Evolutionary conservation across 2,113 vertebrate genomes (phyloP).

Genomic region (Junco hyemalis): DNA sequence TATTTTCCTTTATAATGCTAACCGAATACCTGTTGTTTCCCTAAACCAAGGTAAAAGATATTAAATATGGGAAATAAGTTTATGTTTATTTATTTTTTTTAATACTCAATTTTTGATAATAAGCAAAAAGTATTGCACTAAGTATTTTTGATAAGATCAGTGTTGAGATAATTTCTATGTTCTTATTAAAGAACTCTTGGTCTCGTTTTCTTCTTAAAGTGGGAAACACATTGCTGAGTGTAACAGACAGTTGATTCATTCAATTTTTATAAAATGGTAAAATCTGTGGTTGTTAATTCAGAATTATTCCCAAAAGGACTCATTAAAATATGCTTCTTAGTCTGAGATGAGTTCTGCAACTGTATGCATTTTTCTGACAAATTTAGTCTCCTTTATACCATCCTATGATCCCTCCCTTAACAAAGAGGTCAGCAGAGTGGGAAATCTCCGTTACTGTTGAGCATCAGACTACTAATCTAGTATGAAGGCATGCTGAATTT

Average conservation of each 20-base stretch:
- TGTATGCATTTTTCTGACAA: neutral
- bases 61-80: neutral
- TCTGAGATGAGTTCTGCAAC: neutral
- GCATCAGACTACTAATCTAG: neutral
- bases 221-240: neutral
- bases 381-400: neutral
- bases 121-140: neutral
- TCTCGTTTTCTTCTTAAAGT: neutral
- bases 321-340: neutral
- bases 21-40: conserved; percentile 91
- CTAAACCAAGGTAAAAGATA: conserved; percentile 91
- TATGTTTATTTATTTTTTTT: neutral
- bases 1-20: conserved; percentile 94
- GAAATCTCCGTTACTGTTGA: neutral
- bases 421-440: neutral
- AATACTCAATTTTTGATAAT: neutral
- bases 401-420: neutral
- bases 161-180: neutral
- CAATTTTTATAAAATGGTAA: neutral
- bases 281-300: neutral
- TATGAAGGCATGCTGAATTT: neutral
- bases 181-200: neutral
- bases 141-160: neutral
- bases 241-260: neutral
- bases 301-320: neutral